phyloP scores from a whole-genome alignment of 2,113 vertebrate genomes.

The Gadus macrocephalus region DNA sequence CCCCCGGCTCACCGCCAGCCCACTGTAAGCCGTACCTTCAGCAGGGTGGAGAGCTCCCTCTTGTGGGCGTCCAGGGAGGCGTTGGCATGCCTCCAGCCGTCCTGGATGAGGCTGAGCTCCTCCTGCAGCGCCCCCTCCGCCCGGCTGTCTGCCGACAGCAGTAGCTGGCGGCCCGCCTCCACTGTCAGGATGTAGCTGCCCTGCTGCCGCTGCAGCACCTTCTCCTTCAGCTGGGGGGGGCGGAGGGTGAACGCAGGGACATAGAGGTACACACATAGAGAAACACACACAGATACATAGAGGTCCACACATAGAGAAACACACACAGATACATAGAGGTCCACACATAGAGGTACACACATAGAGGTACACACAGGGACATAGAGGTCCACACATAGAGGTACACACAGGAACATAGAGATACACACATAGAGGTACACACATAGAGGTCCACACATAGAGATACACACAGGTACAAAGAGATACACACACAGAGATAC shows the following conservation, averaged over 20 bases:
- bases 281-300: neutral
- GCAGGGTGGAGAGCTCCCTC: slow-evolving; percentile 77
- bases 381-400: too few species aligned
- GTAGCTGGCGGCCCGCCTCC: slow-evolving; percentile 89
- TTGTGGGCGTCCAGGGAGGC: slow-evolving; percentile 80
- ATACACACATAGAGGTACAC: too few species aligned
- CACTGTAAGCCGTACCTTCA: slow-evolving; percentile 57
- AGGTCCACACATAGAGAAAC: neutral
- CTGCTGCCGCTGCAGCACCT: slow-evolving; percentile 88
- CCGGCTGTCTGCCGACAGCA: slow-evolving; percentile 83
- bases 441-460: neutral
- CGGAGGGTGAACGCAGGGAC: neutral
- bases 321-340: neutral
- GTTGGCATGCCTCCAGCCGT: slow-evolving; percentile 81
- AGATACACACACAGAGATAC: too few species aligned
- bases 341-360: neutral
- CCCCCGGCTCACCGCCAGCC: neutral
- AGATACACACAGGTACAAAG: neutral
- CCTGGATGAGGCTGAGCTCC: slow-evolving; percentile 87
- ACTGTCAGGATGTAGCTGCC: slow-evolving; percentile 95
- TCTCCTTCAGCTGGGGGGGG: slow-evolving; percentile 85
- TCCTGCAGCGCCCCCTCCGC: slow-evolving; percentile 80
- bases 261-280: too few species aligned
- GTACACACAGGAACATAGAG: too few species aligned
- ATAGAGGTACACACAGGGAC: too few species aligned